Percentiles rank a stretch among this genome's conserved stretches.
Evolutionary conservation across 1,140 invertebrate genomes (phyloP).

Genomic region (Prorops nasuta): DNA sequence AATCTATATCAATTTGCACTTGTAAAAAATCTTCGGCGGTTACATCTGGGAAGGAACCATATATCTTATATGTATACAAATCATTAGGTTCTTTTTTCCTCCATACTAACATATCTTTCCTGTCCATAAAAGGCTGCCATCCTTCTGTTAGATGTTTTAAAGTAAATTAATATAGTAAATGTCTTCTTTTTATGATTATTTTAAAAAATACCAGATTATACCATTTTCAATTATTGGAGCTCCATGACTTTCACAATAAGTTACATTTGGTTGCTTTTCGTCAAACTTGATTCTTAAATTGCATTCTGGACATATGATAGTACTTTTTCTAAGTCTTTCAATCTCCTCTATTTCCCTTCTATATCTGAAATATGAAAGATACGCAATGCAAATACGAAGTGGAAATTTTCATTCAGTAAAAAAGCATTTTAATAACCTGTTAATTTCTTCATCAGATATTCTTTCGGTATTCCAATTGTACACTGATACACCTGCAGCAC

Average conservation of each 20-base stretch:
- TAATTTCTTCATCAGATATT: constrained; percentile 57
- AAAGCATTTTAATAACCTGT: constrained; percentile 49
- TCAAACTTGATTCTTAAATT: constrained; percentile 63
- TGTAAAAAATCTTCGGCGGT: constrained; percentile 76
- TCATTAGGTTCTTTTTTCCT: constrained; percentile 65
- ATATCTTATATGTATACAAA: constrained; percentile 83
- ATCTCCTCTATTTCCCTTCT: constrained; percentile 57
- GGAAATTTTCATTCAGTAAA: no score
- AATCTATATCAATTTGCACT: constrained; percentile 77
- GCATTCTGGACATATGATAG: constrained; percentile 62
- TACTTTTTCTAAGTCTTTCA: constrained; percentile 56
- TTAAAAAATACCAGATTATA: neutral
- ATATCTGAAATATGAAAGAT: constrained; percentile 39
- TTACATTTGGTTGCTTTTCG: constrained; percentile 48
- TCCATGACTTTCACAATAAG: constrained; percentile 57
- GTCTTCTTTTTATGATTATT: neutral
- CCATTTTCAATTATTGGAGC: constrained; percentile 19
- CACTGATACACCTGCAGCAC: constrained; percentile 47
- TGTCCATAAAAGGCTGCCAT: constrained; percentile 79
- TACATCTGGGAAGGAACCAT: constrained; percentile 77
- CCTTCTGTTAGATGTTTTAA: no score
- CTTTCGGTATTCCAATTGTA: constrained; percentile 61
- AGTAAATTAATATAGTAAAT: neutral
- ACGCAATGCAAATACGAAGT: neutral
- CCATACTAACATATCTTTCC: constrained; percentile 80